Evolutionary conservation across 2,113 vertebrate genomes (phyloP), one percentile per base, ranked within the genome.

Genomic region (Ochotona curzoniae): DNA sequence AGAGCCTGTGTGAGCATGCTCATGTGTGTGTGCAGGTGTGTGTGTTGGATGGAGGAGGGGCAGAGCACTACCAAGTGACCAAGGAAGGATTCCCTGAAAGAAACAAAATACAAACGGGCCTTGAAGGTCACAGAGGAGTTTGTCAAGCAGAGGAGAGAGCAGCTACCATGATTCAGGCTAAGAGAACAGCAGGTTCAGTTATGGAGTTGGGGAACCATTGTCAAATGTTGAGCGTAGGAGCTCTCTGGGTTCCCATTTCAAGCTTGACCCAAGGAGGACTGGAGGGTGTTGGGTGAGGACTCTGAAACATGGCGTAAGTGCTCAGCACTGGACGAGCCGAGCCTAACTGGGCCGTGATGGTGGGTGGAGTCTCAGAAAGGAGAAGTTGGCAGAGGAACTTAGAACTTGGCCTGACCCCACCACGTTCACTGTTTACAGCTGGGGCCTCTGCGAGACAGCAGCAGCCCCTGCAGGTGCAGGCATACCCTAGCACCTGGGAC

Each of bases 131-230:
- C 8, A 0, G 21, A 54, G 51, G 76, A n/a, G 15, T 35, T 73
- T 1, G 0, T 17, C 44, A 4, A 15, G 38, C 30, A n/a, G 30
- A 74, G 47, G 12, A 20, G 20, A 35, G 60, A 32, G 79, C 26
- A 57, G 28, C n/a, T 4, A 1, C 18, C 38, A 1, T 14, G n/a
- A 6, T 35, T 6, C 2, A 1, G 30, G 61, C 44, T 7, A 2
- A 71, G 66, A 7, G 11, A 26, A n/a, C 18, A 14, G 32, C 47
- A 23, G 63, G 51, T 21, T 8, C 14, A 15, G 73, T 7, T 5
- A 11, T 20, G 28, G 1, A 13, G 5, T 63, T 38, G 7, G 44
- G 17, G 21, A 44, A 14, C 5, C 38, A 44, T 44, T 44, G 38
- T 44, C 38, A 44, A 44, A 44, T 20, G 13, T 21, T n/a, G 44